Percentiles rank a stretch among this genome's conserved stretches.
These are phyloP conservation scores for Lichenostomus cassidix DNA, from an alignment of 2,113 vertebrate species.

Conservation along the genomic window DNA sequence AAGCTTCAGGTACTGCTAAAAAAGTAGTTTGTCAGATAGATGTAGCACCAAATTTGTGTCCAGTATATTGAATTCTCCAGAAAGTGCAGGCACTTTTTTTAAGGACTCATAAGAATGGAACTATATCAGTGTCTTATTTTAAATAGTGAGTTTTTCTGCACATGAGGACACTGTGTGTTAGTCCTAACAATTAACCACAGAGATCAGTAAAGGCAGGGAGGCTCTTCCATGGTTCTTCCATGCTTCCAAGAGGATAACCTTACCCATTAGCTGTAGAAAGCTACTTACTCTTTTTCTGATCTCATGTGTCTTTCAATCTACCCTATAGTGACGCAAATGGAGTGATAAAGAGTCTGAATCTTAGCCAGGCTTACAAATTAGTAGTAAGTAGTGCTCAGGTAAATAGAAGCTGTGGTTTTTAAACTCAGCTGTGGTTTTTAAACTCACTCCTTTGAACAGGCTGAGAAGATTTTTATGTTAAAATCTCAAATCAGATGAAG, in stretches of 20 bases:
- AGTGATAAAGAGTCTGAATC: neutral
- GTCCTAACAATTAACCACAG: neutral
- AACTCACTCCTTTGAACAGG: neutral
- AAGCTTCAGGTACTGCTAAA: neutral
- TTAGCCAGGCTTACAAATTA: neutral
- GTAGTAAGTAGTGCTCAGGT: neutral
- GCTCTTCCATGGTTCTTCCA: neutral
- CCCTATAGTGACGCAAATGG: neutral
- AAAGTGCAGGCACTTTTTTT: neutral
- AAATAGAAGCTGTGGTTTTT: neutral
- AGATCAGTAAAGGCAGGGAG: neutral
- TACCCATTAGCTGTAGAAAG: neutral
- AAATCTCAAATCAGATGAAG: neutral
- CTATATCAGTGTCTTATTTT: neutral
- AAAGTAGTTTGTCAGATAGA: neutral
- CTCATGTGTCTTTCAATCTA: neutral
- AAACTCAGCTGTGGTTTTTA: neutral
- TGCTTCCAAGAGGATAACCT: neutral
- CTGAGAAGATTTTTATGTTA: neutral
- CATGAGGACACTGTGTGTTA: neutral
- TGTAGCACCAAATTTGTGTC: neutral
- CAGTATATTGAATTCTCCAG: neutral
- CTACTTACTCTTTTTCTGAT: neutral
- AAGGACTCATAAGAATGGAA: neutral
- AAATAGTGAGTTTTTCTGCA: neutral